Evolutionary conservation across 2,797 vertebrate species (phyloP).

Genomic region (Hydrolagus colliei): DNA sequence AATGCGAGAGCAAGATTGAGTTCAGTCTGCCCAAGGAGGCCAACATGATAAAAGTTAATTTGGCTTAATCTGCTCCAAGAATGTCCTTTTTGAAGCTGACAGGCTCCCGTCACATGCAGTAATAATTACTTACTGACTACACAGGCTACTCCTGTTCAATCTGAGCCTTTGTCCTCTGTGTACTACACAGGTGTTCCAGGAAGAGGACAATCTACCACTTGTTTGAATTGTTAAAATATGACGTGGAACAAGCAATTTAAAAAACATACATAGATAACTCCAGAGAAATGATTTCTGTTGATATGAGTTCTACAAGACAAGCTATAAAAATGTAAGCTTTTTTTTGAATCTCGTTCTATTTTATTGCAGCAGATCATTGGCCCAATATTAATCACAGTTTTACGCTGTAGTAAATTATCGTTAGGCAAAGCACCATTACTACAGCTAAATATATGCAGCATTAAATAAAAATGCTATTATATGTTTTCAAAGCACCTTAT

Average conservation of each 20-base stretch:
- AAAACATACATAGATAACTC: slow-evolving; percentile 45
- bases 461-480: background rate
- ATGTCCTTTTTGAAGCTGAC: slow-evolving; percentile 93
- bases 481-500: background rate
- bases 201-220: slow-evolving; percentile 74
- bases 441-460: background rate
- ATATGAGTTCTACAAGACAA: background rate
- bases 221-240: slow-evolving; percentile 51
- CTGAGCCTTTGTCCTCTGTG: slow-evolving; percentile 61
- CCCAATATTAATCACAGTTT: background rate
- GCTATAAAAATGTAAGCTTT: background rate
- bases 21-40: slow-evolving; percentile 69
- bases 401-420: background rate
- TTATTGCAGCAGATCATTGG: background rate
- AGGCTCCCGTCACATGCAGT: slow-evolving; percentile 74
- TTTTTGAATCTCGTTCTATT: background rate
- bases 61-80: slow-evolving; percentile 91
- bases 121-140: slow-evolving; percentile 84
- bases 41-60: slow-evolving; percentile 97
- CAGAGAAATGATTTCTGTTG: too few relatives aligned
- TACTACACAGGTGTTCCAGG: slow-evolving; percentile 84
- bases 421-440: background rate
- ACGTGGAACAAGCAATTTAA: slow-evolving; percentile 64
- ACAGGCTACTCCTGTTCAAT: slow-evolving; percentile 65
- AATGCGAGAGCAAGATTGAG: slow-evolving; percentile 76